Evolutionary conservation across 2,113 vertebrate genomes (phyloP), one percentile per base, ranked within the genome.

Genomic region (Sarotherodon lohbergeri): DNA sequence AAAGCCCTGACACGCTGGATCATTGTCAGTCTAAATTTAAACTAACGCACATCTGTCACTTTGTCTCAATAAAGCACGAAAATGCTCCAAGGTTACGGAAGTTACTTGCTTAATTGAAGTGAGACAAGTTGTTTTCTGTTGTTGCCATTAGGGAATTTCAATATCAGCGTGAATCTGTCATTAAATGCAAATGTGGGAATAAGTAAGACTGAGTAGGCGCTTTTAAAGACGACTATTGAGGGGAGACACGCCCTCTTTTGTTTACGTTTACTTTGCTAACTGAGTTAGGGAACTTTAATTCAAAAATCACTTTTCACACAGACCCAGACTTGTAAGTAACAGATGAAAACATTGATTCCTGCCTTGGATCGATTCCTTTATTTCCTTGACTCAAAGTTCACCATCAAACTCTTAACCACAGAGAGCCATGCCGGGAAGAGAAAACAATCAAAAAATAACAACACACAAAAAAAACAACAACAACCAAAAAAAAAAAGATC

Each of bases 1-100:
- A 93, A 90, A 92, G 88, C 73, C 50, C 86, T 43, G 80, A 87
- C 86, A 83, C 56, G 78, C 89, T 61, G 66, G 76, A 90, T 93
- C 86, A 85, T 81, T 92, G 91, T 91, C 91, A 86, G 84, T 90
- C 94, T 94, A 92, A 92, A 93, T 93, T 93, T 95, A 93, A 95
- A 94, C 91, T 5, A 80, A 89, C 34, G 81, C 86, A 85, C 82
- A 90, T 91, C 90, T 93, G 90, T 89, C 92, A 90, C 90, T 89
- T 76, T 83, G 85, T 90, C 85, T 81, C 52, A 55, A 14, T 80
- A 82, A 92, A 48, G 83, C 71, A 32, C n/a, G 27, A 50, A 93
- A 92, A 84, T 13, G 88, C 91, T 93, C 63, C 43, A 50, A 92
- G 93, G 91, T 93, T 90, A 91, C 46, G 76, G 63, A 90, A 94